phyloP scores from a whole-genome alignment of 1,140 invertebrate species.

The Ditylenchus dipsaci region DNA sequence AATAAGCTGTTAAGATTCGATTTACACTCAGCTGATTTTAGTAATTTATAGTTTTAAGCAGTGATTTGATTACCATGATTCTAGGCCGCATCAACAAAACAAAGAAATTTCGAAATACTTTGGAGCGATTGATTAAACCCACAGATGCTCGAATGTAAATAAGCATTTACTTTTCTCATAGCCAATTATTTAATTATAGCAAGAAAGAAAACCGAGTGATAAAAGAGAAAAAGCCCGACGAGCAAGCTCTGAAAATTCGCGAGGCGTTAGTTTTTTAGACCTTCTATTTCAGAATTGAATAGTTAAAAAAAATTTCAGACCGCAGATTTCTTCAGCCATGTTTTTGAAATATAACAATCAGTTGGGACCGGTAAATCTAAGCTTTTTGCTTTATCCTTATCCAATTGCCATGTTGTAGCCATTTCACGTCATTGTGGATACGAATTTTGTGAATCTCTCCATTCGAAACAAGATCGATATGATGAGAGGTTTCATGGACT shows the following conservation, averaged over 20 bases:
- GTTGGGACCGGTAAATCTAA: constrained; percentile 70
- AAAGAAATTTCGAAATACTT: constrained; percentile 46
- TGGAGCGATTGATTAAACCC: constrained; percentile 50
- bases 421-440: constrained; percentile 92
- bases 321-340: constrained; percentile 61
- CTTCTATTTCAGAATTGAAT: not conserved
- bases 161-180: not conserved
- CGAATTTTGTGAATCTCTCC: constrained; percentile 98
- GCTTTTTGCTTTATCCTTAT: too few species aligned
- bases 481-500: constrained; percentile 88
- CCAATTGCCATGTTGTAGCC: constrained; percentile 62
- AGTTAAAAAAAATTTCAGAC: constrained; percentile 40
- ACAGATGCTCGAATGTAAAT: constrained; percentile 55
- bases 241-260: constrained; percentile 48
- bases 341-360: constrained; percentile 99
- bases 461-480: constrained; percentile 98
- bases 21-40: too few species aligned
- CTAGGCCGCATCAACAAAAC: constrained; percentile 41
- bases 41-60: too few species aligned
- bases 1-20: too few species aligned
- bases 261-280: constrained; percentile 47
- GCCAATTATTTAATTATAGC: not conserved
- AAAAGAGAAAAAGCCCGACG: constrained; percentile 51
- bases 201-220: constrained; percentile 54
- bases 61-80: not conserved